phyloP scores from a whole-genome alignment of 2,113 vertebrate genomes.

The Apteryx owenii region DNA sequence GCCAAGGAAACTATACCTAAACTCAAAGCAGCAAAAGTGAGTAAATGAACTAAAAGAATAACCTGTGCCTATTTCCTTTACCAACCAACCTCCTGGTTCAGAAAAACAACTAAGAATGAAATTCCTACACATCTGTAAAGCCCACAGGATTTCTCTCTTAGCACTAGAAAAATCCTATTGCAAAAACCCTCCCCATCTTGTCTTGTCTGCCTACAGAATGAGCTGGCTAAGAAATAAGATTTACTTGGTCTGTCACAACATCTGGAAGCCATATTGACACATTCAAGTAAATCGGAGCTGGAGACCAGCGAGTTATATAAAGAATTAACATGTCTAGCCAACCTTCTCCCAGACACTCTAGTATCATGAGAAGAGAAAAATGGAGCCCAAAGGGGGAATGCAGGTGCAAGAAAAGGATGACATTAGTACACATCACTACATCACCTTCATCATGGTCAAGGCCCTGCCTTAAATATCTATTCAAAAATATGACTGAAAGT shows the following conservation, averaged over 20 bases:
- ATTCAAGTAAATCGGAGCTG: constrained; percentile 4
- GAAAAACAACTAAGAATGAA: neutral
- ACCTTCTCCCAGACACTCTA: neutral
- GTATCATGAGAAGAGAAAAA: neutral
- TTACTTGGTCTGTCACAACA: constrained; percentile 33
- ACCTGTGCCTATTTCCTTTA: neutral
- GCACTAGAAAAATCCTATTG: constrained; percentile 12
- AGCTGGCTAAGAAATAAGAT: neutral
- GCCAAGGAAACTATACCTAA: constrained; percentile 4
- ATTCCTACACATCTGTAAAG: neutral
- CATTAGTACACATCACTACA: neutral
- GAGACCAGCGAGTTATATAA: neutral
- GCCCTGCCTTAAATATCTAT: neutral
- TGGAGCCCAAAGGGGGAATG: neutral
- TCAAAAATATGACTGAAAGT: neutral
- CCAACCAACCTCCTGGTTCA: neutral
- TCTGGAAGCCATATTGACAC: constrained; percentile 59
- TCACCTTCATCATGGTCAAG: neutral
- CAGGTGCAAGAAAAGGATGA: neutral
- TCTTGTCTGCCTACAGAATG: constrained; percentile 34
- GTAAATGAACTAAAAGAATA: neutral
- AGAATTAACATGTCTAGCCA: neutral
- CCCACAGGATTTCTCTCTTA: constrained; percentile 19
- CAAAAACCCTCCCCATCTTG: constrained; percentile 39
- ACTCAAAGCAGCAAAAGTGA: neutral